A percentile compares a stretch with the other conserved stretches of the same genome.
phyloP scores from a whole-genome alignment of 2,888 invertebrate species.

The Camptogramma bilineatum region DNA sequence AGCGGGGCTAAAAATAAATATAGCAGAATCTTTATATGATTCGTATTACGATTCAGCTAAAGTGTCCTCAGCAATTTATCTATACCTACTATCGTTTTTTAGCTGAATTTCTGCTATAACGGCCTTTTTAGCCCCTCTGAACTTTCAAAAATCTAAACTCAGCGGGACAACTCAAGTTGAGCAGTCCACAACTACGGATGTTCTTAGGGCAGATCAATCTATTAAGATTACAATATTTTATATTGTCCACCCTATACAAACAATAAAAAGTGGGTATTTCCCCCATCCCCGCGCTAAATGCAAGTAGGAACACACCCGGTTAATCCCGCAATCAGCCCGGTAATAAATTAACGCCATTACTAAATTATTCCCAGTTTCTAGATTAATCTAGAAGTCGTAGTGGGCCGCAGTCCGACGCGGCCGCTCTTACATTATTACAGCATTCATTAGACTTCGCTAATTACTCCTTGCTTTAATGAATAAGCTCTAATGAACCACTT shows the following conservation, averaged over 20 bases:
- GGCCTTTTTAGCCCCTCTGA: too few species aligned
- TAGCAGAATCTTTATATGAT: too few species aligned
- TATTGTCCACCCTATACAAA: neutral
- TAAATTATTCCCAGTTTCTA: slow-evolving; percentile 82
- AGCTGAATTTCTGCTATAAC: too few species aligned
- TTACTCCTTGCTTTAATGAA: slow-evolving; percentile 96
- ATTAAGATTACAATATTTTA: too few species aligned
- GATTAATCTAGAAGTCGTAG: slow-evolving; percentile 82
- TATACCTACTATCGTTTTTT: too few species aligned
- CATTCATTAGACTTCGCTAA: slow-evolving; percentile 95
- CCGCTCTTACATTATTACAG: slow-evolving; percentile 90
- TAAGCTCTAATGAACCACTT: slow-evolving; percentile 96
- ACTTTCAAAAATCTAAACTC: too few species aligned
- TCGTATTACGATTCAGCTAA: too few species aligned
- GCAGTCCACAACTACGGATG: too few species aligned
- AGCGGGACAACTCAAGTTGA: too few species aligned
- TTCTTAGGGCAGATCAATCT: too few species aligned
- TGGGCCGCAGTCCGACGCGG: slow-evolving; percentile 80
- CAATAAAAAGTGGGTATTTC: neutral
- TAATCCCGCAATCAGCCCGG: slow-evolving; percentile 74
- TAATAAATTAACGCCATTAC: slow-evolving; percentile 83
- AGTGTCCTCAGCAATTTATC: too few species aligned
- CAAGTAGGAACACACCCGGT: slow-evolving; percentile 49
- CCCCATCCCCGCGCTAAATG: neutral
- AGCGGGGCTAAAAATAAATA: too few species aligned